Percentiles rank a stretch among this genome's conserved stretches.
Conservation (phyloP, 30 jellyfish, hydroid and myxozoan species). For the Turritopsis rubra region DNA sequence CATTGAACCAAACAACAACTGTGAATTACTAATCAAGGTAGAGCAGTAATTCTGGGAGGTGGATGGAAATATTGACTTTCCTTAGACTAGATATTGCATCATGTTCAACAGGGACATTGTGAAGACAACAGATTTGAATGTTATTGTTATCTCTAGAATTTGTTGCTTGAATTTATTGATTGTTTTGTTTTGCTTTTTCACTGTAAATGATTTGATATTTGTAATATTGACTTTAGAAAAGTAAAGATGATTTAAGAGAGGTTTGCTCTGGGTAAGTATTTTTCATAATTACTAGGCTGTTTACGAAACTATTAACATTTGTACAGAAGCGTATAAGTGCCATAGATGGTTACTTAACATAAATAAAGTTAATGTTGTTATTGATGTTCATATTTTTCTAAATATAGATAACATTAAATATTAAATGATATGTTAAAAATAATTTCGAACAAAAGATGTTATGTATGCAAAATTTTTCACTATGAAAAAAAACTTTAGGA, state of each 20-base stretch:
- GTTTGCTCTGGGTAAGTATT: constrained; percentile 48
- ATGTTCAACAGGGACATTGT: not conserved
- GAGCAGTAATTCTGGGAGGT: not conserved
- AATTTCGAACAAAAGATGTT: no score
- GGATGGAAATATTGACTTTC: no score
- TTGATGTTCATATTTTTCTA: no score
- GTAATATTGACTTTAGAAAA: not conserved
- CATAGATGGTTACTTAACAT: no score
- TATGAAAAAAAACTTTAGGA: no score
- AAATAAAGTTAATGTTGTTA: no score
- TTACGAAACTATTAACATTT: no score
- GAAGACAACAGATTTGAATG: not conserved
- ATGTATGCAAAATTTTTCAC: no score
- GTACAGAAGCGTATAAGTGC: no score
- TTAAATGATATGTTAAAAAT: no score
- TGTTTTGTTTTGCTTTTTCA: not conserved
- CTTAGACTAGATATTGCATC: no score
- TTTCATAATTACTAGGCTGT: not conserved
- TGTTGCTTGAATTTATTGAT: not conserved
- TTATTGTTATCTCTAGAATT: not conserved
- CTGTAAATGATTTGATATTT: not conserved
- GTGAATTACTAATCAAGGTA: not conserved
- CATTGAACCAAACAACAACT: not conserved
- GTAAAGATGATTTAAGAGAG: constrained; percentile 36
- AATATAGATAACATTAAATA: no score